phyloP scores from a whole-genome alignment of 2,797 vertebrate genomes.

The Ispidina lecontei region DNA sequence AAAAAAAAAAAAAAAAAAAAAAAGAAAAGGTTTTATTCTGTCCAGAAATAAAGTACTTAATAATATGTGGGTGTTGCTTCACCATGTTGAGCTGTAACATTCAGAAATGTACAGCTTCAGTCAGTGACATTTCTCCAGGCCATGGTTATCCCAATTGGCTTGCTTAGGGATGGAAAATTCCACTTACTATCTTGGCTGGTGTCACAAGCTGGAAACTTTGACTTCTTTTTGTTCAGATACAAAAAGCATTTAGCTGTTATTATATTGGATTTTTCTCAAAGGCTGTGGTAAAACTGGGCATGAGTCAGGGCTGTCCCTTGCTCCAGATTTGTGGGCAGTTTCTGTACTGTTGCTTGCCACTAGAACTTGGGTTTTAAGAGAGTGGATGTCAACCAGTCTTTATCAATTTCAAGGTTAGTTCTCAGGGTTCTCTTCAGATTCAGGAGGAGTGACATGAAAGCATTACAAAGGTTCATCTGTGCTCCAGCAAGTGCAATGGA shows the following conservation, averaged over 20 bases:
- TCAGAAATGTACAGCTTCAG: not conserved
- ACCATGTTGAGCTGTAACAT: not conserved
- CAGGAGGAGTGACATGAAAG: not conserved
- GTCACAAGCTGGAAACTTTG: slow-evolving; percentile 44
- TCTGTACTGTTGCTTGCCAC: not conserved
- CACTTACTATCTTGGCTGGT: slow-evolving; percentile 1
- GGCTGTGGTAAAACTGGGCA: not conserved
- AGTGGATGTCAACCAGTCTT: not conserved
- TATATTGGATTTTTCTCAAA: not conserved
- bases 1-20: not conserved
- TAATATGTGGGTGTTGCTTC: not conserved
- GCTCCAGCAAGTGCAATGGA: not conserved
- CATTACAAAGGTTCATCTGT: not conserved
- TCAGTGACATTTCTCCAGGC: not conserved
- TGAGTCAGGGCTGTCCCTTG: not conserved
- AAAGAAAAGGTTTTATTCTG: not conserved
- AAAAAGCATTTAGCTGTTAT: not conserved
- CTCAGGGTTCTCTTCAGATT: not conserved
- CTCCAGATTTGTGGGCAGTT: not conserved
- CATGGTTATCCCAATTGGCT: slow-evolving; percentile 8
- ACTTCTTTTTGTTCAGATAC: not conserved
- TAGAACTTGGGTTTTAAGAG: not conserved
- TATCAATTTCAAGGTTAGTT: not conserved
- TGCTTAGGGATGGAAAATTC: slow-evolving; percentile 19
- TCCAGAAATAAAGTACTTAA: not conserved